Base-by-base conservation (phyloP, 2,113 vertebrate genomes). In the Trachemys scripta region DNA sequence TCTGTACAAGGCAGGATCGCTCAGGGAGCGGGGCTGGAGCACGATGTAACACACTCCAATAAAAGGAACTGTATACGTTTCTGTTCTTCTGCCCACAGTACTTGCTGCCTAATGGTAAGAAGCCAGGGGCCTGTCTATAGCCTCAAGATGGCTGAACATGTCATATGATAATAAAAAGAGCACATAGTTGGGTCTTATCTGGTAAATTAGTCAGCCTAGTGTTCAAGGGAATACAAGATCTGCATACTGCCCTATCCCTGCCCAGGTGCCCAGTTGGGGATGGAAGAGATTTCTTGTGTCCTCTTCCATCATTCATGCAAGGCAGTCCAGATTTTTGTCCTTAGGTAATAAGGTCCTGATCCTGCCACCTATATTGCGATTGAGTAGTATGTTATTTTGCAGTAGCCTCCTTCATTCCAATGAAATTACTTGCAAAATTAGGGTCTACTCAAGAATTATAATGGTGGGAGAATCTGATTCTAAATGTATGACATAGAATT, bases 341-440 rank as follows among this genome's bases (percentile, higher is more conserved):
- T 54, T 79, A 50, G 8, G 5, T 72, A 91, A 10, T 83, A 49
- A 87, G 80, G 51, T 3, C 17, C 22, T 69, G 42, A 45, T 72
- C 85, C 83, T 20, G 14, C 31, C 75, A 1, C 56, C 22, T 76
- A 59, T 84, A 24, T 78, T 85, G 19, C 62, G 0, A 0, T 59
- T 87, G n/a, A 0, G 0, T 57, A 22, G 29, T 85, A 42, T 51
- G 19, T 94, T 47, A 38, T 25, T 78, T 47, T 45, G 42, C 12
- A 47, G 45, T 87, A 92, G 10, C 0, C 4, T 24, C 38, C 72
- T 82, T 85, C 13, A 59, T 94, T 97, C 82, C 19, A 76, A 22
- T 12, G 50, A 25, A 47, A 38, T 87, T 90, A 13, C n/a, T 91
- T 92, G 53, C 10, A 93, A 95, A 92, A 83, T 29, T 89, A 17